phyloP scores from a whole-genome alignment of 1,140 invertebrate genomes.

The Hetaerina americana region DNA sequence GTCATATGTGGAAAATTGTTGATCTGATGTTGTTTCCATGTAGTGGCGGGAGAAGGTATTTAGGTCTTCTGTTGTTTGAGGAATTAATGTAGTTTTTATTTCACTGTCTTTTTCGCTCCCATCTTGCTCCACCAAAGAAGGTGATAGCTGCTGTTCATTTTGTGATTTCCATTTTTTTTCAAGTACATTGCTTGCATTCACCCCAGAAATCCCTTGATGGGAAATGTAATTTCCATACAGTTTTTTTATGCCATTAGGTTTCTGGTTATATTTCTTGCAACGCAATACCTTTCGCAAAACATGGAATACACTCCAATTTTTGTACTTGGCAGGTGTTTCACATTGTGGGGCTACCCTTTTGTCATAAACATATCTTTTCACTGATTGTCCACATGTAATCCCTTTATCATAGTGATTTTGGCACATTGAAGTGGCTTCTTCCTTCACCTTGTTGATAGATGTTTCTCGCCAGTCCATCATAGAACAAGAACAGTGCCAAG shows the following conservation, averaged over 20 bases:
- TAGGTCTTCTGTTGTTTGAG: no score
- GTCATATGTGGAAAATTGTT: no score
- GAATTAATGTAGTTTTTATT: no score
- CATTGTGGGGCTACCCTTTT: constrained; percentile 47
- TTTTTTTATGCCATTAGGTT: not conserved
- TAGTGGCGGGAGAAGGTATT: no score
- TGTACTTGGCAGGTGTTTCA: constrained; percentile 37
- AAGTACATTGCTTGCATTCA: no score
- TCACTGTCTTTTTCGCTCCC: no score
- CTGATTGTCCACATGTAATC: constrained; percentile 22
- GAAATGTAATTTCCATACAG: no score
- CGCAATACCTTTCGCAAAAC: constrained; percentile 33
- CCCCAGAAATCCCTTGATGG: not conserved
- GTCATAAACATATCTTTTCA: constrained; percentile 34
- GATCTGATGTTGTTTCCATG: no score
- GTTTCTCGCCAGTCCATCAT: constrained; percentile 46
- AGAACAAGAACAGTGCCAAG: constrained; percentile 53
- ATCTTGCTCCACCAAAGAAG: no score
- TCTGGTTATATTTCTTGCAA: constrained; percentile 8
- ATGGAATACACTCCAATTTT: constrained; percentile 46
- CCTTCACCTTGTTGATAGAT: constrained; percentile 31
- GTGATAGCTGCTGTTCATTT: no score
- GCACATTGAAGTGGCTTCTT: constrained; percentile 26
- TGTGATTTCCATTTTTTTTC: no score
- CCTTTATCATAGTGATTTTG: constrained; percentile 28